Percentiles rank a stretch among this genome's conserved stretches.
Evolutionary conservation across 2,888 invertebrate genomes (phyloP).

Genomic region (Hirtodrosophila duncani): DNA sequence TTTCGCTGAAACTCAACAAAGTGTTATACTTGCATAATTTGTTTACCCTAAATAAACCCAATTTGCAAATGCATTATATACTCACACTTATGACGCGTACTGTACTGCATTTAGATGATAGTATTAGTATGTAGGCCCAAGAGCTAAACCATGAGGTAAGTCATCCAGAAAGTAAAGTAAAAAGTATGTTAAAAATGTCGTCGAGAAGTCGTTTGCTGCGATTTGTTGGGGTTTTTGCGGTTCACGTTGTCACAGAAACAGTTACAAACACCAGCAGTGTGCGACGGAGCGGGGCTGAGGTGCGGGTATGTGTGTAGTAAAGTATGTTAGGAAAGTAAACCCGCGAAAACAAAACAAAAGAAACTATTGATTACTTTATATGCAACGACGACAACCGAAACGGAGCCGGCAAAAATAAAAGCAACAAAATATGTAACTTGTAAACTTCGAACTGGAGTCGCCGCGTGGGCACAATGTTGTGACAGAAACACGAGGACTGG

Average conservation of each 20-base stretch:
- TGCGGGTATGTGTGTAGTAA: conserved; percentile 5
- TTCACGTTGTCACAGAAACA: conserved; percentile 63
- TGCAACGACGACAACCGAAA: conserved; percentile 5
- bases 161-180: conserved; percentile 31
- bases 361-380: conserved; percentile 59
- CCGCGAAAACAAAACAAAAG: conserved; percentile 47
- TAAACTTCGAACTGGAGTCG: conserved; percentile 59
- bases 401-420: conserved; percentile 8
- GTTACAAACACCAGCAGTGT: conserved; percentile 7
- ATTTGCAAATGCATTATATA: conserved; percentile 7
- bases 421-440: too few relatives aligned
- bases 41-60: too few relatives aligned
- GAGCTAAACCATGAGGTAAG: too few relatives aligned
- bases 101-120: conserved; percentile 43
- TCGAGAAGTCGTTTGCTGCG: conserved; percentile 17
- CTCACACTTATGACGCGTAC: conserved; percentile 62
- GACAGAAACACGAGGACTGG: too few relatives aligned
- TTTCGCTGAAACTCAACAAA: too few relatives aligned
- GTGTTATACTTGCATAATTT: too few relatives aligned
- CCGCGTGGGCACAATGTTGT: conserved; percentile 32
- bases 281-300: conserved; percentile 6
- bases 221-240: conserved; percentile 43
- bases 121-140: too few relatives aligned
- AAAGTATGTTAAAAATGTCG: conserved; percentile 30
- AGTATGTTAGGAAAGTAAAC: conserved; percentile 39